Evolutionary conservation across 2,888 invertebrate species (phyloP).

Genomic region (Uloborus plumipes): DNA sequence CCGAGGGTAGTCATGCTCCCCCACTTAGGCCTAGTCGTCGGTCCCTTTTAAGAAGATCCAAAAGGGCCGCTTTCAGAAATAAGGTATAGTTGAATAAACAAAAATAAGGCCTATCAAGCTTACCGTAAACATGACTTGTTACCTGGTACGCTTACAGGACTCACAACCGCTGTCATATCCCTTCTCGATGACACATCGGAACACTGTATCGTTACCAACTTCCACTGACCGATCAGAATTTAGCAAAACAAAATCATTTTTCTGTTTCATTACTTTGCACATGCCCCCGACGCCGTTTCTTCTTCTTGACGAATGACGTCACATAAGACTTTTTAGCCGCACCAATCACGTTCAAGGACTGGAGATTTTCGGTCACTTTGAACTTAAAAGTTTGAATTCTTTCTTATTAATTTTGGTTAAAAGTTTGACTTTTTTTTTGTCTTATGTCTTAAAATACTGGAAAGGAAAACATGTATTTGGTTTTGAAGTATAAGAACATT

Average conservation of each 20-base stretch:
- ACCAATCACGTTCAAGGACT: constrained; percentile 58
- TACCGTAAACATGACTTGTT: too few relatives aligned
- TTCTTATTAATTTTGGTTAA: too few relatives aligned
- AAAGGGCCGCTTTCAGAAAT: constrained; percentile 32
- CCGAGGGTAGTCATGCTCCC: background rate
- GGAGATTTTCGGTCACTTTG: constrained; percentile 59
- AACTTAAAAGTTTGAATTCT: constrained; percentile 21
- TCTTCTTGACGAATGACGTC: constrained; percentile 38
- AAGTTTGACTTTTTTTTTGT: too few relatives aligned
- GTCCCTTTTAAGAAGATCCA: constrained; percentile 24
- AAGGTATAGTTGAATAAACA: background rate
- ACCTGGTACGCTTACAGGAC: too few relatives aligned
- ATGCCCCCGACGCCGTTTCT: constrained; percentile 55
- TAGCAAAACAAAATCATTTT: constrained; percentile 49
- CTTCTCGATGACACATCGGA: constrained; percentile 27
- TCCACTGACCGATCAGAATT: constrained; percentile 22
- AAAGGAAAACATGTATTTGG: too few relatives aligned
- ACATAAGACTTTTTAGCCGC: constrained; percentile 46
- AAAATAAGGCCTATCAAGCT: constrained; percentile 1
- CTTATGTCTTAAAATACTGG: too few relatives aligned
- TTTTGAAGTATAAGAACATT: too few relatives aligned
- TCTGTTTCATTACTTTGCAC: constrained; percentile 49
- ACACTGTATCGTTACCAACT: constrained; percentile 6
- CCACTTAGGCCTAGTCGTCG: constrained; percentile 49
- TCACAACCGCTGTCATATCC: constrained; percentile 28